Base-by-base conservation (phyloP, 2,113 vertebrate species). In the Halcyon malimbica region DNA sequence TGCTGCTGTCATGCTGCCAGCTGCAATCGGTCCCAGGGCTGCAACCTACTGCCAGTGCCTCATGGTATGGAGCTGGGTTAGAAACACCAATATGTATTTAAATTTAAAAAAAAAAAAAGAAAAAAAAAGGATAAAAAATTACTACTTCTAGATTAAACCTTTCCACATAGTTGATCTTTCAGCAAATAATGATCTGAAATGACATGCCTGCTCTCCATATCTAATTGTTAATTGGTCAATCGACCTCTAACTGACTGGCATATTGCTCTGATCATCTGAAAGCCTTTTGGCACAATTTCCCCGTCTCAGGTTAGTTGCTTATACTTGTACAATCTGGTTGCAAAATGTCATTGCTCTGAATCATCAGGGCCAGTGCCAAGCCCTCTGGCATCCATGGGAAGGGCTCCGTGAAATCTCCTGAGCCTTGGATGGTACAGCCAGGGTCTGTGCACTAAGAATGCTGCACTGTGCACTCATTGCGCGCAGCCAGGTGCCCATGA, bases 211-310 rank as follows among this genome's bases (percentile, higher is more conserved):
- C 74, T 76, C 70, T 94, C 92, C 92, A 82, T 37, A 79, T 76
- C 86, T 91, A 76, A 94, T 89, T 54, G 94, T 68, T 96, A 93
- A 94, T 95, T 94, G 96, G 93, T 93, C 92, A 95, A 83, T 93
- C 91, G 89, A 89, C 94, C 95, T 95, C 96, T 92, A 92, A 78
- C 80, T 54, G 83, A 87, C 89, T 94, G 87, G 78, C 95, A 94
- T 84, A 91, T 94, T 96, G 96, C 92, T 94, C 84, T 53, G 78
- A 91, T 93, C 87, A 89, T 85, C 93, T 87, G 94, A 89, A 80
- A 82, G 87, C 94, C 83, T 94, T 67, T 70, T 93, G 95, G 95
- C 92, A 84, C 3, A 1, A 4, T 4, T 79, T 63, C 83, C 77
- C 10, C 28, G 1, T 73, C 92, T 82, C 95, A 81, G 94, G 80